A percentile compares a stretch with the other conserved stretches of the same genome.
phyloP scores from a whole-genome alignment of 2,888 invertebrate species.

The Cryptophagus acutangulus region DNA sequence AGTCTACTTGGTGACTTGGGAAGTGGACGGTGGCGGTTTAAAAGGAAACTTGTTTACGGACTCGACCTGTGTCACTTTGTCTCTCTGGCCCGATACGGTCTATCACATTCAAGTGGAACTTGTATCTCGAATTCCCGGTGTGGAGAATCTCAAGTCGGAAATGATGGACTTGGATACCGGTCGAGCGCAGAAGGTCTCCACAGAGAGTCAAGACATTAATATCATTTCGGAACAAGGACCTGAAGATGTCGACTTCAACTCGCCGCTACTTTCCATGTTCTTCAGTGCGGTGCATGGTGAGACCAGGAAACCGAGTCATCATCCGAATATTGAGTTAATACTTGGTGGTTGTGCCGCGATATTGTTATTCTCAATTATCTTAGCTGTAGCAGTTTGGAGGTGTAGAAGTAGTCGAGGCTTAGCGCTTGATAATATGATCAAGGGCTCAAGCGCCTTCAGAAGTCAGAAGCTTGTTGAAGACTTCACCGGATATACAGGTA shows the following conservation, averaged over 20 bases:
- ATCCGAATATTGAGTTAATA: constrained; percentile 55
- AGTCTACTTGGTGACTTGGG: constrained; percentile 78
- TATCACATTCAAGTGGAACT: constrained; percentile 75
- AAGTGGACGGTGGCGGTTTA: constrained; percentile 74
- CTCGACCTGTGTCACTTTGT: constrained; percentile 71
- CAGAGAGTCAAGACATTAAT: constrained; percentile 58
- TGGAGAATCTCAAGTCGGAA: constrained; percentile 59
- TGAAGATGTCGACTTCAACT: constrained; percentile 49
- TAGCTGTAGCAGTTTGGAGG: constrained; percentile 55
- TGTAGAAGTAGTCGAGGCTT: constrained; percentile 56
- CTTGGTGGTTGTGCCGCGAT: constrained; percentile 58
- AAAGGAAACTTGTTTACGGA: constrained; percentile 79
- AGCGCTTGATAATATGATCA: constrained; percentile 52
- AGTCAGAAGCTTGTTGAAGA: constrained; percentile 61
- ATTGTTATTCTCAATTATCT: constrained; percentile 49
- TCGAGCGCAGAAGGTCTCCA: constrained; percentile 59
- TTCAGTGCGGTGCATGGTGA: constrained; percentile 61
- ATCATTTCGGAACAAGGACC: constrained; percentile 49
- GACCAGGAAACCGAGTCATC: constrained; percentile 52
- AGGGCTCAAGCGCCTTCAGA: constrained; percentile 56
- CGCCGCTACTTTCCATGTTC: constrained; percentile 56
- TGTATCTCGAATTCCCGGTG: constrained; percentile 57
- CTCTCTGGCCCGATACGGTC: constrained; percentile 74
- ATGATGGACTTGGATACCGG: constrained; percentile 63
- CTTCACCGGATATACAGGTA: constrained; percentile 43